Evolutionary conservation across 1,140 invertebrate genomes (phyloP).

Genomic region (Platorchestia sp.): DNA sequence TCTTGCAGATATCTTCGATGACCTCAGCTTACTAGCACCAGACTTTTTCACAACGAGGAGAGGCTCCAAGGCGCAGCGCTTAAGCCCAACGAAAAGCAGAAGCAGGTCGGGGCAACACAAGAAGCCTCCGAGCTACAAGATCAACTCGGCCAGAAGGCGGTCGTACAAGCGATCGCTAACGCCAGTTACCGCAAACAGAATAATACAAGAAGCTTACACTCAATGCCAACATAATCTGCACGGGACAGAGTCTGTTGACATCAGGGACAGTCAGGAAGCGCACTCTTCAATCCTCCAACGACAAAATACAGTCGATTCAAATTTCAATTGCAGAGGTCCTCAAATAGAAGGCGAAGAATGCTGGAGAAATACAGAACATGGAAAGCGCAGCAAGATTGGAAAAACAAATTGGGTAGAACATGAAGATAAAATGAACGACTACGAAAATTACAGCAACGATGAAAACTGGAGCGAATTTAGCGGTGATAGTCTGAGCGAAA

Average conservation of each 20-base stretch:
- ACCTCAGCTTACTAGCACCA: neutral
- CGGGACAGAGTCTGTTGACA: neutral
- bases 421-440: neutral
- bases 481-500: neutral
- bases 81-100: neutral
- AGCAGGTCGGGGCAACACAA: neutral
- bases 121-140: slow-evolving; percentile 4
- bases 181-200: neutral
- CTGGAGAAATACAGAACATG: neutral
- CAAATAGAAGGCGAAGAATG: neutral
- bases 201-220: neutral
- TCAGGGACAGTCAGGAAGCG: neutral
- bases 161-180: neutral
- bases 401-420: neutral
- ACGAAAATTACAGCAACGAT: neutral
- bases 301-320: too few relatives aligned
- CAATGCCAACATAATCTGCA: neutral
- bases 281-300: neutral
- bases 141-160: neutral
- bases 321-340: neutral
- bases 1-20: neutral
- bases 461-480: neutral
- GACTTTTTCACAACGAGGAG: neutral
- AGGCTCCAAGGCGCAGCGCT: neutral
- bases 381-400: neutral